These are phyloP conservation scores for Eidolon helvum DNA, from an alignment of 2,113 vertebrate genomes.

Conservation along the genomic window DNA sequence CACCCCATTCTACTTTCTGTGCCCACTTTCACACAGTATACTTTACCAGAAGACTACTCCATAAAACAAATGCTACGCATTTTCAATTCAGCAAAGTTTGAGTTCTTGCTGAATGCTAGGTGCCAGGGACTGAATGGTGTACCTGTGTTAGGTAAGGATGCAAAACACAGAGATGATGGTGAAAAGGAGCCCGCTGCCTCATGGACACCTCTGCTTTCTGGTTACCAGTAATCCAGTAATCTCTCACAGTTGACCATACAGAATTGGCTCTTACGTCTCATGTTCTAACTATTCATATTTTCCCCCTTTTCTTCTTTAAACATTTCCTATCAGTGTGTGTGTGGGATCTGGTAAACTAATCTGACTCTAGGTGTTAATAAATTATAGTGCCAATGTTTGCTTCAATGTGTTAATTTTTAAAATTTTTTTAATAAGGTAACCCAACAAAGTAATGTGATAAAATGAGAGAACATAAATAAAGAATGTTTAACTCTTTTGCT, in stretches of 20 bases:
- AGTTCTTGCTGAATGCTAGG: not conserved
- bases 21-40: rapidly evolving
- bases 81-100: not conserved
- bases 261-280: not conserved
- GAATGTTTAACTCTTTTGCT: not conserved
- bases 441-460: not conserved
- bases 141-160: not conserved
- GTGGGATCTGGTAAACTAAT: not conserved
- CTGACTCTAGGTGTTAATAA: not conserved
- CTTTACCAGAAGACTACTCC: not conserved
- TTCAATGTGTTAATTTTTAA: not conserved
- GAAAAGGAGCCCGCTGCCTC: not conserved
- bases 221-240: not conserved
- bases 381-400: not conserved
- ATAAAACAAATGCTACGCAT: not conserved
- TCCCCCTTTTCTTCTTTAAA: not conserved
- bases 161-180: not conserved
- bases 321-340: not conserved
- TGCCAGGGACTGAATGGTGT: not conserved
- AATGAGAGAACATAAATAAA: not conserved
- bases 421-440: not conserved
- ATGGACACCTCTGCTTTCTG: not conserved
- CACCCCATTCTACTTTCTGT: not conserved
- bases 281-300: not conserved
- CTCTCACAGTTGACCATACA: not conserved